These are phyloP conservation scores for Allophyes oxyacanthae DNA, from an alignment of 2,888 invertebrate genomes.

Conservation along the genomic window DNA sequence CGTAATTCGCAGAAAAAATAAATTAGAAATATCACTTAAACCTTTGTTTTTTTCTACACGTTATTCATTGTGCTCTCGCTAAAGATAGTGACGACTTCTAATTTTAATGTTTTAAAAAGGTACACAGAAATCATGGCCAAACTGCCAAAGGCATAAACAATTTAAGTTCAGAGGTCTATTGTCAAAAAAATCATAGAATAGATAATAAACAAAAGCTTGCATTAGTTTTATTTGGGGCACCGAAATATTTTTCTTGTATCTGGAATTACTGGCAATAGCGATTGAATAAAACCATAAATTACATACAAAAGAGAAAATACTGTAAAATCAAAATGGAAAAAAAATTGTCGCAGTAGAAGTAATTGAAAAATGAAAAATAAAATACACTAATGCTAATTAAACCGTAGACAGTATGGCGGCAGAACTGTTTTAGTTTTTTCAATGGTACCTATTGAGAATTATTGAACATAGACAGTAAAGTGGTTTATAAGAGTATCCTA, in stretches of 20 bases:
- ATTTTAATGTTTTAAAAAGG: too few species aligned
- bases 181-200: conserved; percentile 11
- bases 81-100: too few species aligned
- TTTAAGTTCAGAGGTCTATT: conserved; percentile 8
- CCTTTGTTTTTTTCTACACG: too few species aligned
- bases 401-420: conserved; percentile 34
- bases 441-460: too few species aligned
- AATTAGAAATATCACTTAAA: too few species aligned
- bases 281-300: conserved; percentile 12
- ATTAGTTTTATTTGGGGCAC: background rate
- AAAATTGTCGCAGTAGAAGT: background rate
- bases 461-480: background rate
- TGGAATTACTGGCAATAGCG: conserved; percentile 14
- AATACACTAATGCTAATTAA: conserved; percentile 2
- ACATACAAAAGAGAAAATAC: conserved; percentile 11
- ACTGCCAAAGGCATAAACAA: too few species aligned
- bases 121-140: too few species aligned
- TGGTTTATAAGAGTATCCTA: too few species aligned
- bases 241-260: background rate
- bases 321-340: conserved; percentile 2
- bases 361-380: conserved; percentile 12
- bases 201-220: conserved; percentile 14
- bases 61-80: too few species aligned
- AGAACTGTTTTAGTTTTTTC: background rate
- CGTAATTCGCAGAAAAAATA: conserved; percentile 3